phyloP scores from a whole-genome alignment of 2,888 invertebrate genomes.

The Scaptomyza flava region DNA sequence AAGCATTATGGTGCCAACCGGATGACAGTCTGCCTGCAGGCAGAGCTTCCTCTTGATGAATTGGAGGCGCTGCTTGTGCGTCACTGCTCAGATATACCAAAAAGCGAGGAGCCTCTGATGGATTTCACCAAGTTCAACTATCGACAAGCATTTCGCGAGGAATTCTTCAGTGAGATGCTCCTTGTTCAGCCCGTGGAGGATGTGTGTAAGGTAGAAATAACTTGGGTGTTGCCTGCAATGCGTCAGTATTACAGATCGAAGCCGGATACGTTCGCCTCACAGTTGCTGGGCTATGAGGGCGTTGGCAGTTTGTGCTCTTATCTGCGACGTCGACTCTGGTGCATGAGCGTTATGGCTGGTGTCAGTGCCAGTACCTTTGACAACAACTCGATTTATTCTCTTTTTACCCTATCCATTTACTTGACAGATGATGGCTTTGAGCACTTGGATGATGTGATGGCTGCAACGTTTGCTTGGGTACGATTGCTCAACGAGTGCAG shows the following conservation, averaged over 20 bases:
- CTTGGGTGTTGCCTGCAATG: slow-evolving; percentile 83
- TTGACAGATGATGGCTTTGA: slow-evolving; percentile 91
- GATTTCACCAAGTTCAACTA: slow-evolving; percentile 86
- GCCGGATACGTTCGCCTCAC: slow-evolving; percentile 89
- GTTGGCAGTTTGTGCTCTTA: slow-evolving; percentile 92
- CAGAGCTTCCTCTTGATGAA: slow-evolving; percentile 82
- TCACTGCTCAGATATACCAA: slow-evolving; percentile 89
- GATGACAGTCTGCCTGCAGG: slow-evolving; percentile 94
- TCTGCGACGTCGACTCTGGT: slow-evolving; percentile 90
- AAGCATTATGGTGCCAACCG: slow-evolving; percentile 93
- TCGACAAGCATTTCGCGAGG: slow-evolving; percentile 74
- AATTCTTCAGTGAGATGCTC: slow-evolving; percentile 84
- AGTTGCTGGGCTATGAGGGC: slow-evolving; percentile 93
- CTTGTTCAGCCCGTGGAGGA: slow-evolving; percentile 91
- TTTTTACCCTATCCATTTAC: slow-evolving; percentile 89
- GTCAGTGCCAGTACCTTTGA: slow-evolving; percentile 91
- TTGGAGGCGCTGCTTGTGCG: slow-evolving; percentile 83
- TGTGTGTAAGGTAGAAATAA: slow-evolving; percentile 87
- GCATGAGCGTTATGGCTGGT: slow-evolving; percentile 89
- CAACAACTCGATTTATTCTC: slow-evolving; percentile 90
- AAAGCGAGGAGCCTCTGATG: slow-evolving; percentile 87
- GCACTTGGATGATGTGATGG: slow-evolving; percentile 90
- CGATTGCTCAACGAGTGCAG: slow-evolving; percentile 87
- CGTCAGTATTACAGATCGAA: slow-evolving; percentile 78
- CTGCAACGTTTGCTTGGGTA: slow-evolving; percentile 92